Percentiles rank a stretch among this genome's conserved stretches.
phyloP scores from a whole-genome alignment of 2,888 invertebrate genomes.

The Yponomeuta sedellus region DNA sequence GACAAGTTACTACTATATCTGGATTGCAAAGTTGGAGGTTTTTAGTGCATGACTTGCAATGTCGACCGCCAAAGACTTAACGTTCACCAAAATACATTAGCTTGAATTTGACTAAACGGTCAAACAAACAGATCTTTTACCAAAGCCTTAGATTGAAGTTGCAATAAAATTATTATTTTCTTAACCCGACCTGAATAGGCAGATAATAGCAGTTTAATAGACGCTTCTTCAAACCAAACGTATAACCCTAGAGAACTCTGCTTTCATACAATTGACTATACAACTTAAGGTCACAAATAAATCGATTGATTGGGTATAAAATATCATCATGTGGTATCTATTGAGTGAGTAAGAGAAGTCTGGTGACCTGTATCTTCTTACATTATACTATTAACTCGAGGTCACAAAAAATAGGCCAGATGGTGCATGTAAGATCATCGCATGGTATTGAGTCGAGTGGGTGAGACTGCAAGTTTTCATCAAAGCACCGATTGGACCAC shows the following conservation, averaged over 20 bases:
- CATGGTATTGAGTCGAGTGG: conserved; percentile 70
- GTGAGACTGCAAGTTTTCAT: conserved; percentile 69
- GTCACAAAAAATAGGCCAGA: conserved; percentile 29
- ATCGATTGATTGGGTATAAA: neutral
- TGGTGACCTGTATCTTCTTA: neutral
- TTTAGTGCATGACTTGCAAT: too few relatives aligned
- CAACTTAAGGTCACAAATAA: neutral
- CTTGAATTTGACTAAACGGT: too few relatives aligned
- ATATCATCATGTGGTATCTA: neutral
- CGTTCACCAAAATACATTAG: too few relatives aligned
- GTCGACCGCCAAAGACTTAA: too few relatives aligned
- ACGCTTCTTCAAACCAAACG: conserved; percentile 43
- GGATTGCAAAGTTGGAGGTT: too few relatives aligned
- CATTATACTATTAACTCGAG: neutral
- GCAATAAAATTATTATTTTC: conserved; percentile 2
- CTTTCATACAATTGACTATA: neutral
- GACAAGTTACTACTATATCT: too few relatives aligned
- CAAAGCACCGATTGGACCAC: conserved; percentile 67
- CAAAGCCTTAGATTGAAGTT: neutral
- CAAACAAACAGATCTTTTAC: too few relatives aligned
- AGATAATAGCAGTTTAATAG: conserved; percentile 71
- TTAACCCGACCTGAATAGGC: conserved; percentile 12
- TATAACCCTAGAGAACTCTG: neutral
- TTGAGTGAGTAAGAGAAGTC: neutral
- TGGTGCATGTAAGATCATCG: conserved; percentile 57